A percentile compares a stretch with the other conserved stretches of the same genome.
These are phyloP conservation scores for Cathartes aura DNA, from an alignment of 2,113 vertebrate species.

Conservation along the genomic window DNA sequence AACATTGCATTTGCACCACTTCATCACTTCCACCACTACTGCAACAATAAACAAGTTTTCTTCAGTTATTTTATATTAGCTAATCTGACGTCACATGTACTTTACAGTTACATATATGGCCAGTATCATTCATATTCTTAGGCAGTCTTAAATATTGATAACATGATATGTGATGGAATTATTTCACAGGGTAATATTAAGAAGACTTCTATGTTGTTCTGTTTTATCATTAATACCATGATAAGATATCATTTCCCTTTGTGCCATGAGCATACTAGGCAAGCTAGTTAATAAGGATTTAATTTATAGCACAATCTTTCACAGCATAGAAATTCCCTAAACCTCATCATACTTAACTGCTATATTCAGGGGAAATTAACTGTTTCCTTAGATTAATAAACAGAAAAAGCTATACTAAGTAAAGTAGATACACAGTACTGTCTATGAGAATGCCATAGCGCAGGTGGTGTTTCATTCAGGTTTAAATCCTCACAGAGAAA, in stretches of 20 bases:
- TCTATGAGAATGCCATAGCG: background rate
- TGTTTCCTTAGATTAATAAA: background rate
- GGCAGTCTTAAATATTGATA: background rate
- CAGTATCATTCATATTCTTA: constrained; percentile 8
- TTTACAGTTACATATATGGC: constrained; percentile 7
- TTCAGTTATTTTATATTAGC: constrained; percentile 45
- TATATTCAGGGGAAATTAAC: background rate
- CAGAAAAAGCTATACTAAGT: background rate
- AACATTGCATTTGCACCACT: constrained; percentile 48
- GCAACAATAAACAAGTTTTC: constrained; percentile 24
- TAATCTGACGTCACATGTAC: constrained; percentile 24
- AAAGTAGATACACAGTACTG: background rate
- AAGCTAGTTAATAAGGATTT: constrained; percentile 8
- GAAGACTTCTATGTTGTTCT: background rate
- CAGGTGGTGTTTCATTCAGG: background rate
- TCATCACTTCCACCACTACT: constrained; percentile 31
- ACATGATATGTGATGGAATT: background rate
- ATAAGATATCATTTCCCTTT: constrained; percentile 1
- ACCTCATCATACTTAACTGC: background rate
- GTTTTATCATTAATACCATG: constrained; percentile 3
- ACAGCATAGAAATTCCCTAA: background rate
- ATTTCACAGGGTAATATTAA: constrained; percentile 6
- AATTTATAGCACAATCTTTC: background rate
- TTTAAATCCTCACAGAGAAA: background rate
- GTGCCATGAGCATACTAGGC: background rate